These are phyloP conservation scores for Gopherus flavomarginatus DNA, from an alignment of 2,113 vertebrate genomes.

Conservation along the genomic window DNA sequence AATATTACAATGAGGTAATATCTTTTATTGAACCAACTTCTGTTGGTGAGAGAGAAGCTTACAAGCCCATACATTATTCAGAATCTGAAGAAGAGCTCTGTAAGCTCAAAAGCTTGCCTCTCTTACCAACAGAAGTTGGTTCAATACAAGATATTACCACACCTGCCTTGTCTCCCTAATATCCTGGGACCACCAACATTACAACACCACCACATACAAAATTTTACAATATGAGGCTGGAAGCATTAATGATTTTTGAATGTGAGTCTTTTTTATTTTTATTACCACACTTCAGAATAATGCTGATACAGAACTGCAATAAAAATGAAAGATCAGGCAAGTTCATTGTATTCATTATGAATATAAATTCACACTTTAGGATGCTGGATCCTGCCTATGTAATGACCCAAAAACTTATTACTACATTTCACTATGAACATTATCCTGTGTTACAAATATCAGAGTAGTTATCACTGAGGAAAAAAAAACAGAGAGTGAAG, in stretches of 20 bases:
- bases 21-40: neutral
- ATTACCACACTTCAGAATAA: neutral
- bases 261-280: neutral
- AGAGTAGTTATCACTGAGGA: neutral
- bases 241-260: constrained; percentile 1
- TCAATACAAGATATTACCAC: neutral
- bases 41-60: neutral
- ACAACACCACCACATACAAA: neutral
- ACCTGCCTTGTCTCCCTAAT: neutral
- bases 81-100: neutral
- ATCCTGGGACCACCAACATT: neutral
- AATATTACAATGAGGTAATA: rapidly evolving
- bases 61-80: neutral
- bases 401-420: neutral
- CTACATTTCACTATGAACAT: neutral
- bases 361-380: neutral
- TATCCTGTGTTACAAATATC: neutral
- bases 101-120: neutral
- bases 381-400: neutral
- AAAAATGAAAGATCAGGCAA: constrained; percentile 13
- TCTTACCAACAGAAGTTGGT: neutral
- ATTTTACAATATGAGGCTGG: rapidly evolving
- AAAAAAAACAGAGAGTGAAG: neutral
- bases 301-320: constrained; percentile 14
- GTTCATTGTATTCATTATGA: neutral